These are phyloP conservation scores for Lithobius niger DNA, from an alignment of 1,140 invertebrate genomes.

Conservation along the genomic window DNA sequence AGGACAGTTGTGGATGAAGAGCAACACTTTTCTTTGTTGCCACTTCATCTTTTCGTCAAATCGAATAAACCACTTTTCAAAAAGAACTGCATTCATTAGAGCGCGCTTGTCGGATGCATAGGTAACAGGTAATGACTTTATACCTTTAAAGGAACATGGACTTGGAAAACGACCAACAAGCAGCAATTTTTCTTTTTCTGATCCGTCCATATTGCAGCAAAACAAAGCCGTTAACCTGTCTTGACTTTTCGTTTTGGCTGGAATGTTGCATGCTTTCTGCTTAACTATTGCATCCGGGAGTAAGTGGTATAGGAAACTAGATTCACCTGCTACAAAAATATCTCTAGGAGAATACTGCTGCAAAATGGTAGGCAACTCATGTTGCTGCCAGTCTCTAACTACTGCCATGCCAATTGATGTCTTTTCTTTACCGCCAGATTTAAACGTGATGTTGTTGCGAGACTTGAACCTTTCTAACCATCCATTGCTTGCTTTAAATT, in stretches of 20 bases:
- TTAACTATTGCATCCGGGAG: constrained; percentile 19
- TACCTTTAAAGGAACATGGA: constrained; percentile 2
- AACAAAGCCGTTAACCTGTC: constrained; percentile 23
- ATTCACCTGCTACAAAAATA: constrained; percentile 27
- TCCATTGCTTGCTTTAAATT: constrained; percentile 28
- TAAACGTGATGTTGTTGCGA: constrained; percentile 17
- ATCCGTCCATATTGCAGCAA: constrained; percentile 23
- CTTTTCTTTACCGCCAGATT: constrained; percentile 12
- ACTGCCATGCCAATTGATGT: constrained; percentile 7
- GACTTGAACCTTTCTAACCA: constrained; percentile 25
- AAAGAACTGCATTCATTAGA: constrained; percentile 3
- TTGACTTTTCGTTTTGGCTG: constrained; percentile 20
- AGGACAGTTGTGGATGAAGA: constrained; percentile 9
- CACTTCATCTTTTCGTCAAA: constrained; percentile 10
- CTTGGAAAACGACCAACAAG: neutral
- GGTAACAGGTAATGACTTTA: constrained; percentile 4
- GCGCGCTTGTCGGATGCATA: constrained; percentile 3
- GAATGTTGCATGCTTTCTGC: constrained; percentile 18
- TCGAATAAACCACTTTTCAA: constrained; percentile 7
- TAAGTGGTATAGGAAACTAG: constrained; percentile 24
- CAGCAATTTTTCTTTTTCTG: constrained; percentile 19
- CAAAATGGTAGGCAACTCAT: constrained; percentile 16
- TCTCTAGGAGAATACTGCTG: constrained; percentile 19
- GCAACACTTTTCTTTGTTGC: constrained; percentile 8
- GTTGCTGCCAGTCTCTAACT: constrained; percentile 7